Evolutionary conservation across 2,888 invertebrate species (phyloP).

Genomic region (Timandra comae): DNA sequence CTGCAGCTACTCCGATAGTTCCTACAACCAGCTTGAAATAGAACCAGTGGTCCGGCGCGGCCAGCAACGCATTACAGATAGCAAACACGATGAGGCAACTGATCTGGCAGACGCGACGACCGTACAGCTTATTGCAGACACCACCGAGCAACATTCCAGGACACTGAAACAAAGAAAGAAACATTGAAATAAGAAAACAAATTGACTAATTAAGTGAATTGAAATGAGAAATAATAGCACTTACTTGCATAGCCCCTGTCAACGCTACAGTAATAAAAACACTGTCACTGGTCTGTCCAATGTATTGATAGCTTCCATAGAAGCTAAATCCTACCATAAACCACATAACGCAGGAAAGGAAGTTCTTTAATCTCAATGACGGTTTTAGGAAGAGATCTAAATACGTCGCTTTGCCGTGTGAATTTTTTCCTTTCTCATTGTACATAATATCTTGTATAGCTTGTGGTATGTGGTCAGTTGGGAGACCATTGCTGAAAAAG

Average conservation of each 20-base stretch:
- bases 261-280: conserved; percentile 84
- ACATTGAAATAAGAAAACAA: no score
- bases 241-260: conserved; percentile 55
- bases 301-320: conserved; percentile 87
- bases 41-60: conserved; percentile 30
- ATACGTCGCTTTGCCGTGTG: conserved; percentile 69
- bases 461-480: conserved; percentile 48
- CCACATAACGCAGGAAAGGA: conserved; percentile 83
- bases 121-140: conserved; percentile 75
- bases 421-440: no score
- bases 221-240: background rate
- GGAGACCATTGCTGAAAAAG: conserved; percentile 53
- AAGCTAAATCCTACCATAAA: conserved; percentile 85
- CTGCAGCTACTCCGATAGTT: conserved; percentile 29
- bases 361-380: conserved; percentile 75
- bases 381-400: conserved; percentile 79
- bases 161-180: conserved; percentile 55
- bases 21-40: conserved; percentile 30
- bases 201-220: no score
- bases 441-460: no score
- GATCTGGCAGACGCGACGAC: conserved; percentile 78
- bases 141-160: conserved; percentile 59
- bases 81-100: conserved; percentile 74
- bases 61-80: conserved; percentile 41
- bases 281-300: conserved; percentile 84